Base-by-base conservation (phyloP, 1,140 invertebrate genomes). In the Drosophila parabipectinata region DNA sequence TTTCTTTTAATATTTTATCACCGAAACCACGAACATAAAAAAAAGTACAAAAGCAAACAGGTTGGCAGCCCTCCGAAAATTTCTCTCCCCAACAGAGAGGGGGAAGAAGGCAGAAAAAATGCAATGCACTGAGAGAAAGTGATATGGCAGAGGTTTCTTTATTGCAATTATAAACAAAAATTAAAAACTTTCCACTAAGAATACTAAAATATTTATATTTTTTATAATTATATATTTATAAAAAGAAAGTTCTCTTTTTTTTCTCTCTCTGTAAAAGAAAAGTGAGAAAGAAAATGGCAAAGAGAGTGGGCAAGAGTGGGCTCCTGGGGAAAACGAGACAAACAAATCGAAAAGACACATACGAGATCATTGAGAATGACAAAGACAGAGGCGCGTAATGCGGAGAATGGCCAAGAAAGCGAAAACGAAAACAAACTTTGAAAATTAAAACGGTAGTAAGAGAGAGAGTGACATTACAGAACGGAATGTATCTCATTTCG, bases 321-420 rank as follows among this genome's bases (percentile, higher is more conserved):
- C 0, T 3, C 39, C 8, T 8, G 12, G 14, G 14, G 39, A 41
- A 41, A 41, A 41, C n/a, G 39, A 14, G 39, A 41, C 39, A 15
- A 41, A 14, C 37, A 41, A 41, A 32, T 32, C 7, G 1, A 0
- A 37, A 37, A 37, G 10, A 12, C 41, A 12, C 41, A 44, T 8
- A 2, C n/a, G 41, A 15, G 41, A 44, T 44, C 41, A 44, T 44
- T 44, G 41, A 44, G 41, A 44, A 44, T 18, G 41, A 44, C 41
- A 44, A 44, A 44, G 41, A 44, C 41, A 18, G 41, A 1, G n/a
- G n/a, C 41, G 41, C n/a, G n/a, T n/a, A n/a, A n/a, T n/a, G n/a
- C n/a, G n/a, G n/a, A n/a, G n/a, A 5, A 41, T 7, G 4, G 41
- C 41, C 7, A 44, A 44, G 41, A 44, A 44, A 44, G 15, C 41